These are phyloP conservation scores for Danio tinwini DNA, from an alignment of 2,797 vertebrate genomes.

Conservation along the genomic window DNA sequence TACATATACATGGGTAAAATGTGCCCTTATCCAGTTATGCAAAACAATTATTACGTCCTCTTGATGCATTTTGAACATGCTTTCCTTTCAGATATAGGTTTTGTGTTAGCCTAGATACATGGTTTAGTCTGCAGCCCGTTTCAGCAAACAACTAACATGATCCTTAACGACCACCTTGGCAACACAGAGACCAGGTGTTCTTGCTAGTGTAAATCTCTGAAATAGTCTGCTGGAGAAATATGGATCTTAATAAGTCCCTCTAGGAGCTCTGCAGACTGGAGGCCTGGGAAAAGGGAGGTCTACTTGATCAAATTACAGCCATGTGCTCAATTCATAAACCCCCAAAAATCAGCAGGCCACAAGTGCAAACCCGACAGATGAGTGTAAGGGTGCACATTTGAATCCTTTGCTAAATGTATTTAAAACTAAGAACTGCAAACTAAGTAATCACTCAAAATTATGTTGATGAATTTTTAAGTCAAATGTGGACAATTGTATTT, in stretches of 20 bases:
- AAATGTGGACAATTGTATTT: too few relatives aligned
- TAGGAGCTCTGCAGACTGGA: conserved; percentile 67
- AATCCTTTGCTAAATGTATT: conserved; percentile 28
- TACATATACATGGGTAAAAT: too few relatives aligned
- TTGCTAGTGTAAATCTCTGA: conserved; percentile 71
- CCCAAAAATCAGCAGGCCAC: conserved; percentile 52
- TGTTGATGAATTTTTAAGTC: too few relatives aligned
- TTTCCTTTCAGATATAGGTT: not conserved
- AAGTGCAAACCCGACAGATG: conserved; percentile 30
- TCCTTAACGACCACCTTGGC: conserved; percentile 60
- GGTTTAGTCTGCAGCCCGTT: conserved; percentile 37
- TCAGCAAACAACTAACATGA: conserved; percentile 50
- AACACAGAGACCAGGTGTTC: conserved; percentile 72
- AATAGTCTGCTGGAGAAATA: conserved; percentile 73
- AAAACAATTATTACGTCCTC: too few relatives aligned
- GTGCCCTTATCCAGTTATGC: too few relatives aligned
- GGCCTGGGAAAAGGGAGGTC: conserved; percentile 68
- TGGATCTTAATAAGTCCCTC: conserved; percentile 80
- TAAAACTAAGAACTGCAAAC: not conserved
- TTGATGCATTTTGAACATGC: too few relatives aligned
- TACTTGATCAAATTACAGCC: conserved; percentile 64
- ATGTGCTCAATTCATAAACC: conserved; percentile 64
- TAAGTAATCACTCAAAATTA: too few relatives aligned
- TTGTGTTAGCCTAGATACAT: conserved; percentile 26
- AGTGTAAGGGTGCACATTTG: conserved; percentile 42